Conservation (phyloP, 2,888 invertebrate species). For the Rhagonycha fulva region DNA sequence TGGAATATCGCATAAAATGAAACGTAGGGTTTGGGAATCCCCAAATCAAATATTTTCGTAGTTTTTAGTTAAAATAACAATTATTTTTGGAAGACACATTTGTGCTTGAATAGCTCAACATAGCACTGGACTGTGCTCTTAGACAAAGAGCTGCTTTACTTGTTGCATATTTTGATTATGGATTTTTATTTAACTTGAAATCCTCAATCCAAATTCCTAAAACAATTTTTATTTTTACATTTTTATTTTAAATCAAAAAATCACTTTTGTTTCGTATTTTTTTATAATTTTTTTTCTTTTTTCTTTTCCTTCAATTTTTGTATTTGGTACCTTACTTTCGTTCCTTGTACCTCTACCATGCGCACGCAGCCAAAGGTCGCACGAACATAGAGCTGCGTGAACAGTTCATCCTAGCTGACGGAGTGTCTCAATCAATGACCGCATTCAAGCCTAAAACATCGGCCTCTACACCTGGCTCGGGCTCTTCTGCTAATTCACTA, state of each 20-base stretch:
- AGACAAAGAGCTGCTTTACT: neutral
- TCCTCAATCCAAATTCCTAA: neutral
- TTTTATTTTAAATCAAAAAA: slow-evolving; percentile 3
- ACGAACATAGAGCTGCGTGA: slow-evolving; percentile 99
- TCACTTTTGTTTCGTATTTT: slow-evolving; percentile 13
- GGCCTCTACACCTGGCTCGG: slow-evolving; percentile 70
- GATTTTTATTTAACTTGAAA: neutral
- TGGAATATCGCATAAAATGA: too few species aligned
- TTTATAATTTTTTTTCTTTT: slow-evolving; percentile 24
- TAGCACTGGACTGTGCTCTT: neutral
- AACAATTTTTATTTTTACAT: neutral
- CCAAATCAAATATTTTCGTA: too few species aligned
- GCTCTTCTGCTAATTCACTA: slow-evolving; percentile 60
- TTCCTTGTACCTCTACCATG: slow-evolving; percentile 30
- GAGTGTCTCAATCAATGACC: slow-evolving; percentile 98
- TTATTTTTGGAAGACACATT: too few species aligned
- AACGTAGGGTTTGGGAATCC: too few species aligned
- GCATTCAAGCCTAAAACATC: slow-evolving; percentile 96
- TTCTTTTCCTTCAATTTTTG: slow-evolving; percentile 21
- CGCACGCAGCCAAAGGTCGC: slow-evolving; percentile 90
- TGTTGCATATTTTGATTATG: neutral
- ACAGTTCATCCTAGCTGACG: slow-evolving; percentile 98
- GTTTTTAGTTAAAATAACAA: too few species aligned
- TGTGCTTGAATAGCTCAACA: neutral
- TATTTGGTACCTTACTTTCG: slow-evolving; percentile 29